Base-by-base conservation (phyloP, 1,140 invertebrate species). In the Bemisia tabaci region DNA sequence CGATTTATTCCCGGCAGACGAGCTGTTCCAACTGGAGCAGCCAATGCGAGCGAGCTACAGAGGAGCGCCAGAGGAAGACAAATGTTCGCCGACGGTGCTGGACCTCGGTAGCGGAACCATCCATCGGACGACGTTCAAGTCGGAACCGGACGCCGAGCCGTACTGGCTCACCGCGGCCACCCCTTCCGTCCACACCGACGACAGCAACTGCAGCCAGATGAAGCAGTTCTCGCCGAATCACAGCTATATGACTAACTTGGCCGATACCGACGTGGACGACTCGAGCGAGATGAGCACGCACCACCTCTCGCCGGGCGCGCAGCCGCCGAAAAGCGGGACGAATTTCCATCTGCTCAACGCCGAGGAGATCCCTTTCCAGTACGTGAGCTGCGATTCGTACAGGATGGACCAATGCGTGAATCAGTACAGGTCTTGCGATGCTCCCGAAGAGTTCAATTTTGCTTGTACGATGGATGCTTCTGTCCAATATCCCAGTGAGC, bases 11-110 rank as follows among this genome's bases (percentile, higher is more conserved):
- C 86, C 88, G 70, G 86, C 87, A 0, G 86, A 89, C 72, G 86
- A 89, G 75, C 87, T 89, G 62, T 90, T 89, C 72, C 87, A 89
- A 73, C 72, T 89, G 48, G 87, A 88, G 68, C 87, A 88, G 73
- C 86, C 87, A 0, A 78, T 88, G n/a, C 79, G 85, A 69, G 77
- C 83, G 0, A 63, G 60, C 12, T 66, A 68, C 22, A 26, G 63
- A 1, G 23, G 24, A 21, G 21, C 39, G 12, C 63, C 65, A 2
- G 17, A 60, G 24, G 58, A 82, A 22, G 0, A 71, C 81, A 2
- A 80, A 81, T 72, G 81, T 48, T 88, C 87, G 0, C 86, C 87
- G 0, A 87, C 85, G 0, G 78, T 90, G 22, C 79, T 88, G 0
- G 87, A 89, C 69, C 77, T 89, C 0, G 84, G 84, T 0, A 88